Percentiles rank a stretch among this genome's conserved stretches.
Conservation (phyloP, 2,888 invertebrate genomes). For the Drosophila mimica region DNA sequence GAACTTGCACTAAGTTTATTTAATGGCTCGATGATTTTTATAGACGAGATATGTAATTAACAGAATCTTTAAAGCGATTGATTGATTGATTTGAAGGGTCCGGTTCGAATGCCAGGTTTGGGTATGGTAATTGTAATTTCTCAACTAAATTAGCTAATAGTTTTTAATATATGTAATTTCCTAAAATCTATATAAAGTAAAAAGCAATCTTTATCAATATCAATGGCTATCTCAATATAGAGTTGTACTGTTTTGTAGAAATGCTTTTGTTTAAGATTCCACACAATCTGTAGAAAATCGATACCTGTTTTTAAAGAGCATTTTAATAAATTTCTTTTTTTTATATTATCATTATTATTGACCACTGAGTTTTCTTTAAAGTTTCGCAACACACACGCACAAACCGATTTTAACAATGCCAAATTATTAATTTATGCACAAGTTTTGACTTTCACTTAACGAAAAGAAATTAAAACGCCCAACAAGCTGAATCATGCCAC, state of each 20-base stretch:
- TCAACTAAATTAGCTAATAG: neutral
- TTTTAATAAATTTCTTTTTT: neutral
- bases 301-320: neutral
- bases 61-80: neutral
- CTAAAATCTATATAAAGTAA: neutral
- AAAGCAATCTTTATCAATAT: neutral
- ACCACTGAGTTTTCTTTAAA: constrained; percentile 19
- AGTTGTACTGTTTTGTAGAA: neutral
- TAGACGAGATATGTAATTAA: neutral
- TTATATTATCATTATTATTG: neutral
- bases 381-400: neutral
- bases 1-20: neutral
- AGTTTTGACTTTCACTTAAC: constrained; percentile 66
- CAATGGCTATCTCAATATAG: neutral
- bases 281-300: neutral
- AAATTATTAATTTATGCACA: constrained; percentile 69
- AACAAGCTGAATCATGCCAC: constrained; percentile 28
- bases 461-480: constrained; percentile 38
- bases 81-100: neutral
- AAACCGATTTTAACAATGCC: constrained; percentile 11
- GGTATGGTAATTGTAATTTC: neutral
- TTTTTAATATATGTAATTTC: neutral
- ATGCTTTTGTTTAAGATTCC: neutral
- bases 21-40: neutral
- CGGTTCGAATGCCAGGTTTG: neutral